phyloP scores from a whole-genome alignment of 30 jellyfish, hydroid and myxozoan species.

The Hydractinia symbiolongicarpus region DNA sequence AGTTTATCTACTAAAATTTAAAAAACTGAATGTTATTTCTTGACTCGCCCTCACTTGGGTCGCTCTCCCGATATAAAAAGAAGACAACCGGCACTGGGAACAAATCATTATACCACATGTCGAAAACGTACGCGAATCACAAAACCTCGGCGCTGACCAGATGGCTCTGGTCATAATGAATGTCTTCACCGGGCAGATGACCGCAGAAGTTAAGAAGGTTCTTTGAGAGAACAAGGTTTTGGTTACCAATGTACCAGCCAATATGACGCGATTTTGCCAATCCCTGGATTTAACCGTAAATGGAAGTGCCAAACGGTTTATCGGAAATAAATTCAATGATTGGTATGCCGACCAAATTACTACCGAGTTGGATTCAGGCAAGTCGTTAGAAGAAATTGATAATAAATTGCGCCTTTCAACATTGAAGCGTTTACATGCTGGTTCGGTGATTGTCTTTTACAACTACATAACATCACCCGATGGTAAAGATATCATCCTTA shows the following conservation, averaged over 20 bases:
- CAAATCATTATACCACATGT: constrained; percentile 5
- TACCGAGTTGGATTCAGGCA: neutral
- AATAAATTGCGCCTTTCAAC: constrained; percentile 6
- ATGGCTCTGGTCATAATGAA: constrained; percentile 14
- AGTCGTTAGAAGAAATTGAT: neutral
- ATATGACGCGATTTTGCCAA: constrained; percentile 8
- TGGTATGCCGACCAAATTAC: constrained; percentile 13
- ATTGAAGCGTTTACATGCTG: constrained; percentile 1
- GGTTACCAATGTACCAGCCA: constrained; percentile 14
- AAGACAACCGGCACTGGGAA: too few species aligned
- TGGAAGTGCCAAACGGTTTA: constrained; percentile 13
- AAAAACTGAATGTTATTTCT: too few species aligned
- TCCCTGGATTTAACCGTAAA: constrained; percentile 7
- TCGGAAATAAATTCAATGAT: neutral
- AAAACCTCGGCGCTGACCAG: neutral
- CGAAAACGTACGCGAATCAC: neutral
- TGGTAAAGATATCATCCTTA: neutral
- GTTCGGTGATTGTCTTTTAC: constrained; percentile 2
- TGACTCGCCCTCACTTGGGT: too few species aligned
- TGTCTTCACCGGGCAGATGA: constrained; percentile 22
- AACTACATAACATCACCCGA: constrained; percentile 3
- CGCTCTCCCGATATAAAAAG: too few species aligned
- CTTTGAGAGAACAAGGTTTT: neutral
- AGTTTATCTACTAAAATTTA: too few species aligned
- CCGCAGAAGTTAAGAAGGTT: neutral